Evolutionary conservation across 2,888 invertebrate species (phyloP).

Genomic region (Trachelus iudaicus): DNA sequence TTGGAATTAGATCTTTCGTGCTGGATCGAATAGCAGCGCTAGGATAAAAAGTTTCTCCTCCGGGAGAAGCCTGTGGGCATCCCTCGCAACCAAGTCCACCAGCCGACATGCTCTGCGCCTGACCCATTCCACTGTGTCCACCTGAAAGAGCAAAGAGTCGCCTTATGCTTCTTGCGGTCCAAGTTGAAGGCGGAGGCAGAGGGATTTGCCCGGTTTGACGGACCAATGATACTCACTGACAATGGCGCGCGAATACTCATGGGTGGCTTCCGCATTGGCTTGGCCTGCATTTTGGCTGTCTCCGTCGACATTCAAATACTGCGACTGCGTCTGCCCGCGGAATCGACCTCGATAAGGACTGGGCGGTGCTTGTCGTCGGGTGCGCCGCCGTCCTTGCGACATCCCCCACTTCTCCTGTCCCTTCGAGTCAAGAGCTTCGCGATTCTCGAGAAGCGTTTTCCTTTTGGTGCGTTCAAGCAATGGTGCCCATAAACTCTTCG

Average conservation of each 20-base stretch:
- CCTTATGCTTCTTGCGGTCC: background rate
- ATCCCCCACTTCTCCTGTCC: slow-evolving; percentile 33
- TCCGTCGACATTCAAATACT: slow-evolving; percentile 79
- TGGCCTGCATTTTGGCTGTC: slow-evolving; percentile 73
- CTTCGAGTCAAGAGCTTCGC: slow-evolving; percentile 23
- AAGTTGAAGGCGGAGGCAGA: background rate
- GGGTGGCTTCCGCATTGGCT: slow-evolving; percentile 84
- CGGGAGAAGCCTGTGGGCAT: slow-evolving; percentile 62
- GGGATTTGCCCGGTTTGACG: background rate
- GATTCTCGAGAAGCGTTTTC: slow-evolving; percentile 38
- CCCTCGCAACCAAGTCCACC: slow-evolving; percentile 77
- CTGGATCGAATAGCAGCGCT: slow-evolving; percentile 2
- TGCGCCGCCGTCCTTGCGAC: slow-evolving; percentile 28
- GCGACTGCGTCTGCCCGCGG: slow-evolving; percentile 86
- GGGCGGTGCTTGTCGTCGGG: slow-evolving; percentile 44
- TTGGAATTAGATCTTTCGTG: background rate
- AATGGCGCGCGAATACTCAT: slow-evolving; percentile 76
- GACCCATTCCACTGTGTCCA: slow-evolving; percentile 87
- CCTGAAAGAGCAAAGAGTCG: slow-evolving; percentile 67
- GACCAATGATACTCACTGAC: slow-evolving; percentile 72
- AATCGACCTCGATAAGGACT: slow-evolving; percentile 63
- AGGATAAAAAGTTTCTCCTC: slow-evolving; percentile 6
- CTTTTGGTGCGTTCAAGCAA: slow-evolving; percentile 43
- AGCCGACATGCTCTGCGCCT: slow-evolving; percentile 87
- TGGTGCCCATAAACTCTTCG: slow-evolving; percentile 19